A percentile compares a stretch with the other conserved stretches of the same genome.
These are phyloP conservation scores for Anabacerthia variegaticeps DNA, from an alignment of 2,797 vertebrate genomes.

Conservation along the genomic window DNA sequence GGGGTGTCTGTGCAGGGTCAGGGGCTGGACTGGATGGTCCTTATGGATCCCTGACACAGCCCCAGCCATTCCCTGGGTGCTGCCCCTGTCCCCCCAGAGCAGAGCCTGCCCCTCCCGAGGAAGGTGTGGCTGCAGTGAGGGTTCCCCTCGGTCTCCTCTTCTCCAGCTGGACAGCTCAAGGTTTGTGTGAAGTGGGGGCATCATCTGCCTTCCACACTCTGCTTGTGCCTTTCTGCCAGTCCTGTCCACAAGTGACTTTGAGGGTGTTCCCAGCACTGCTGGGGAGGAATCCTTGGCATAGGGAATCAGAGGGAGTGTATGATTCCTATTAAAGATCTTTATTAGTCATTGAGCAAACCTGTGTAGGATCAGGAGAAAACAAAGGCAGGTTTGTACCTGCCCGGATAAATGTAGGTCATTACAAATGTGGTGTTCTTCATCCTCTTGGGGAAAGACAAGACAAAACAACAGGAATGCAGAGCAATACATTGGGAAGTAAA, in stretches of 20 bases:
- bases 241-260: not conserved
- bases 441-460: not conserved
- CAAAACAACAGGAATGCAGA: not conserved
- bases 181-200: not conserved
- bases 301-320: fast-evolving
- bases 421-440: not conserved
- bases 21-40: no score
- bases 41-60: not conserved
- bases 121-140: not conserved
- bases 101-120: not conserved
- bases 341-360: not conserved
- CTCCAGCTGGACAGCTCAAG: not conserved
- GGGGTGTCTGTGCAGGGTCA: no score
- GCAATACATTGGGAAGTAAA: not conserved
- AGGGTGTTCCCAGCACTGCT: not conserved
- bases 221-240: not conserved
- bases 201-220: not conserved
- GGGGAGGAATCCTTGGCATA: not conserved
- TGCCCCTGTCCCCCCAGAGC: not conserved
- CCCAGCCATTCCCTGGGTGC: not conserved
- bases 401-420: fast-evolving
- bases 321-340: fast-evolving
- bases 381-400: not conserved
- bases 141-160: not conserved
- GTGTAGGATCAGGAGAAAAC: fast-evolving